Evolutionary conservation across 1,140 invertebrate genomes (phyloP).

Genomic region (Brachionus paranguensis): DNA sequence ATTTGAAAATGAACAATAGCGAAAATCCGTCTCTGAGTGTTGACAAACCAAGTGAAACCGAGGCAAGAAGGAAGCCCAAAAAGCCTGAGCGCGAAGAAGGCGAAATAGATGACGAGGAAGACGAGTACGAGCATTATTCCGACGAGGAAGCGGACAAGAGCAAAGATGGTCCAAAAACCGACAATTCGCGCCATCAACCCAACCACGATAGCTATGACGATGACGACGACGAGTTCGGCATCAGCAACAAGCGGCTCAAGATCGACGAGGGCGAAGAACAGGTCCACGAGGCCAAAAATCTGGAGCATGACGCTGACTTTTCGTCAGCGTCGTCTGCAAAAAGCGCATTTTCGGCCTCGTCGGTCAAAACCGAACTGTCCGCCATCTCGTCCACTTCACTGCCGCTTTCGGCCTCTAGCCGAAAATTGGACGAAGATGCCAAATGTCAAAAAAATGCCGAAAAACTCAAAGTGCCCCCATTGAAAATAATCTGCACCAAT

Average conservation of each 20-base stretch:
- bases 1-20: background rate
- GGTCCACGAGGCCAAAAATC: background rate
- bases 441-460: background rate
- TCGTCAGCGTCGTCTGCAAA: background rate
- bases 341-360: background rate
- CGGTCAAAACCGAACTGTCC: background rate
- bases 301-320: background rate
- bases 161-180: background rate
- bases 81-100: background rate
- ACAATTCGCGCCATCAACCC: background rate
- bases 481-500: slow-evolving; percentile 34
- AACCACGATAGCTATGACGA: background rate
- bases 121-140: background rate
- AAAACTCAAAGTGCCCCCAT: slow-evolving; percentile 13
- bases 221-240: background rate
- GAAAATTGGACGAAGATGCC: background rate
- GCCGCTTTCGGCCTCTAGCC: background rate
- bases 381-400: background rate
- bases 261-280: slow-evolving; percentile 31
- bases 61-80: background rate
- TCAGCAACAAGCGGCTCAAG: slow-evolving; percentile 15
- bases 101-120: slow-evolving; percentile 21
- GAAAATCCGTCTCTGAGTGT: background rate
- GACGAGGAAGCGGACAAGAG: background rate
- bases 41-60: background rate